phyloP scores from a whole-genome alignment of 2,113 vertebrate genomes.

The Epinephelus lanceolatus region DNA sequence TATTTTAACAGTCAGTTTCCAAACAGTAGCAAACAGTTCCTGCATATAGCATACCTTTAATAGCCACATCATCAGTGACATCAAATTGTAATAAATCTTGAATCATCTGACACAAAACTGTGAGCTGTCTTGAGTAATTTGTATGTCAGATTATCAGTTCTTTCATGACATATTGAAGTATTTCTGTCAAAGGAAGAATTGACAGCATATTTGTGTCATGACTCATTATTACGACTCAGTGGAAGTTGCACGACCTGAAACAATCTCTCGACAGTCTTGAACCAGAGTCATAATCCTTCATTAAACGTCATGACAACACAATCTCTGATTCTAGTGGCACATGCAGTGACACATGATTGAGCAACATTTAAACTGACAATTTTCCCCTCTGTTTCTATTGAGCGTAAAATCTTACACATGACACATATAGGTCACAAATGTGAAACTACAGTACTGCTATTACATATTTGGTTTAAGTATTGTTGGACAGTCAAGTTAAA shows the following conservation, averaged over 20 bases:
- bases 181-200: neutral
- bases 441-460: neutral
- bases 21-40: too few relatives aligned
- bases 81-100: neutral
- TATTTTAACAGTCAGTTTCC: too few relatives aligned
- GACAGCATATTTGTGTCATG: neutral
- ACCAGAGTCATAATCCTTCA: neutral
- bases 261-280: neutral
- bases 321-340: neutral
- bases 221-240: constrained; percentile 25
- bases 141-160: too few relatives aligned
- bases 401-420: too few relatives aligned
- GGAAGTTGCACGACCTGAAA: neutral
- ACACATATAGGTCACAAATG: neutral
- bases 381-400: neutral
- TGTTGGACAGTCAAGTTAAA: neutral
- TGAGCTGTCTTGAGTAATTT: neutral
- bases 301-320: neutral
- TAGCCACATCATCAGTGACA: neutral
- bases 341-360: neutral
- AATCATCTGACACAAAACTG: neutral
- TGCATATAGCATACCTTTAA: neutral
- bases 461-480: neutral
- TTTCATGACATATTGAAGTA: neutral
- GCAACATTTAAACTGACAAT: neutral